A percentile compares a stretch with the other conserved stretches of the same genome.
phyloP scores from a whole-genome alignment of 1,140 invertebrate genomes.

The Solenopsis invicta region DNA sequence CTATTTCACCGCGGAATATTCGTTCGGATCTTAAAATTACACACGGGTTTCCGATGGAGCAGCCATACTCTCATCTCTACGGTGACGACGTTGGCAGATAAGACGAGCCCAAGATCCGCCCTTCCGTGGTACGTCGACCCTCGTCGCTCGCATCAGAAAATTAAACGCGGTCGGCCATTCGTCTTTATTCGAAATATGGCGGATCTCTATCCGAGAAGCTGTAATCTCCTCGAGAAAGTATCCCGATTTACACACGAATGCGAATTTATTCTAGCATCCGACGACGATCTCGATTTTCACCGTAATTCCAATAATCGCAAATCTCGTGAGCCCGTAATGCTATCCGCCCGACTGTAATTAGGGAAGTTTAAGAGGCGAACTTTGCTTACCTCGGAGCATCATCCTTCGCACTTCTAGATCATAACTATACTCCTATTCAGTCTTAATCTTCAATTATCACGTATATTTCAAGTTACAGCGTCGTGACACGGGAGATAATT shows the following conservation, averaged over 20 bases:
- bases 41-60: constrained; percentile 20
- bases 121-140: constrained; percentile 47
- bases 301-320: constrained; percentile 34
- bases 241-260: neutral
- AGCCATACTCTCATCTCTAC: constrained; percentile 54
- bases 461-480: neutral
- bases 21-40: constrained; percentile 20
- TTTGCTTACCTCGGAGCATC: neutral
- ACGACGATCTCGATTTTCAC: neutral
- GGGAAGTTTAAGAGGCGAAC: constrained; percentile 10
- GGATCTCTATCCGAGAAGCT: constrained; percentile 41
- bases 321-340: constrained; percentile 25
- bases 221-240: constrained; percentile 13
- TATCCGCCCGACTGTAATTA: constrained; percentile 19
- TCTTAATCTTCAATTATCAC: constrained; percentile 18
- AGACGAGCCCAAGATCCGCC: constrained; percentile 60
- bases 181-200: constrained; percentile 54
- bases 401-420: neutral
- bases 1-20: neutral
- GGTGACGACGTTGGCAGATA: constrained; percentile 47
- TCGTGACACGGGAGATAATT: neutral
- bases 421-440: neutral
- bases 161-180: constrained; percentile 62
- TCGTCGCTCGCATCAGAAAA: constrained; percentile 56
- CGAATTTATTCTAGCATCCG: constrained; percentile 13